Evolutionary conservation across 2,113 vertebrate genomes (phyloP).

Genomic region (Trichomycterus rosablanca): DNA sequence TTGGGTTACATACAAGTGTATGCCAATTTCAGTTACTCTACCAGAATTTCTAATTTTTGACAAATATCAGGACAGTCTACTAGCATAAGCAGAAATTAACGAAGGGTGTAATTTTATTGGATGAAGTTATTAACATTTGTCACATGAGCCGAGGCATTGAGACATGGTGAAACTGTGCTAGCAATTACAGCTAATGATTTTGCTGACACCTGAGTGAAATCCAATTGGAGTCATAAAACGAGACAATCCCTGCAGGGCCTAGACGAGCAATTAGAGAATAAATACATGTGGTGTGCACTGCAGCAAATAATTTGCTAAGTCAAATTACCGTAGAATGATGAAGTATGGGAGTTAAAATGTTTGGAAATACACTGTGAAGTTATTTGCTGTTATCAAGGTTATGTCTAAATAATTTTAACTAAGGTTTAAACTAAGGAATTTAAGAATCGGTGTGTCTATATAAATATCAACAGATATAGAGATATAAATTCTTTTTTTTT

Average conservation of each 20-base stretch:
- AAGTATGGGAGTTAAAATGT: background rate
- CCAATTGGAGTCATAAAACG: constrained; percentile 2
- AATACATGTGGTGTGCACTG: constrained; percentile 8
- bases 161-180: background rate
- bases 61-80: background rate
- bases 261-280: background rate
- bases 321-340: background rate
- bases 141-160: background rate
- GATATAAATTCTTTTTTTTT: too few species aligned
- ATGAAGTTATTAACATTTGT: constrained; percentile 17
- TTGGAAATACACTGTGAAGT: too few species aligned
- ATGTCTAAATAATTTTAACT: too few species aligned
- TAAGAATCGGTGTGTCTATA: too few species aligned
- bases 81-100: background rate
- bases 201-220: constrained; percentile 2
- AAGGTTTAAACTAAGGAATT: too few species aligned
- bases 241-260: background rate
- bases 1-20: too few species aligned
- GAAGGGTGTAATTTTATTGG: constrained; percentile 6
- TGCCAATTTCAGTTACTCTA: too few species aligned
- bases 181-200: constrained; percentile 9
- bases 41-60: background rate
- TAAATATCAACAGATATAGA: too few species aligned
- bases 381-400: too few species aligned
- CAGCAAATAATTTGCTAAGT: constrained; percentile 2